These are phyloP conservation scores for Eulacestoma nigropectus DNA, from an alignment of 2,113 vertebrate genomes.

Conservation along the genomic window DNA sequence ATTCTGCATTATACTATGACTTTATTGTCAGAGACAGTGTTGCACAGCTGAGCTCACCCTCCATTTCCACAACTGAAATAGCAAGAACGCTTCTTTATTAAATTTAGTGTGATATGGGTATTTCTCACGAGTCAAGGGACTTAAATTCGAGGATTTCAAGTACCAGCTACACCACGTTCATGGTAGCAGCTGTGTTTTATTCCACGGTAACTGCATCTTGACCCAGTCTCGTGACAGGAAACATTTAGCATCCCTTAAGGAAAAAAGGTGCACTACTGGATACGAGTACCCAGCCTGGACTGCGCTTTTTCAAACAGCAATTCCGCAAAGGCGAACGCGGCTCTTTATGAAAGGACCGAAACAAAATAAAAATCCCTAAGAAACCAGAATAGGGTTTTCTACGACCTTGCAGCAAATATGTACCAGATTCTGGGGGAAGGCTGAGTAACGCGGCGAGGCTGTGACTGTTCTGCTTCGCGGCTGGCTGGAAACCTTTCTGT, in stretches of 20 bases:
- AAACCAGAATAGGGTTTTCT: background rate
- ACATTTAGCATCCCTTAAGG: background rate
- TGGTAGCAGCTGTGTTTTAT: background rate
- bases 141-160: background rate
- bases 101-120: background rate
- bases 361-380: background rate
- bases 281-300: background rate
- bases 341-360: background rate
- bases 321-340: background rate
- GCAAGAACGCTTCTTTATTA: background rate
- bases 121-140: conserved; percentile 5
- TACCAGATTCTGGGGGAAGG: background rate
- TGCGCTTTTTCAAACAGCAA: background rate
- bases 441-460: background rate
- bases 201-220: background rate
- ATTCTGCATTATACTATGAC: background rate
- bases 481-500: background rate
- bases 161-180: background rate
- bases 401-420: background rate
- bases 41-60: conserved; percentile 18
- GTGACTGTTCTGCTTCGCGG: background rate
- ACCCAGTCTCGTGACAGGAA: background rate
- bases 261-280: background rate
- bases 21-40: background rate
- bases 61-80: background rate